Evolutionary conservation across 2,797 vertebrate species (phyloP), one percentile per base, ranked within the genome.

Genomic region (Bothrops alternatus): DNA sequence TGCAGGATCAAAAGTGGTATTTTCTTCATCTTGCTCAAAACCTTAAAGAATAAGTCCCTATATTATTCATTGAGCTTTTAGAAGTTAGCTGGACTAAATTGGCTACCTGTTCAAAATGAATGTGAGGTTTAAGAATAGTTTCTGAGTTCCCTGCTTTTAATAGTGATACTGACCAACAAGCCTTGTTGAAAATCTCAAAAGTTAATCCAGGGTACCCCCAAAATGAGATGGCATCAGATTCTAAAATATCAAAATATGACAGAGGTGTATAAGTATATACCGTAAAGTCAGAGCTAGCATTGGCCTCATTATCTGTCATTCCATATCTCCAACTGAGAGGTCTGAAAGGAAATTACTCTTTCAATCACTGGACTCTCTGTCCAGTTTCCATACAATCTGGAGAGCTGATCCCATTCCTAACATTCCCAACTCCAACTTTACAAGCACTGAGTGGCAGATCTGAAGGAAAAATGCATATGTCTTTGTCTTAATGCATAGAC

Each of bases 1-100:
- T 96, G 91, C 91, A 95, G 94, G 96, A 94, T 69, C 96, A 96
- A 95, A 92, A 26, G 57, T 88, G 57, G 6, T 61, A 42, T 88
- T 86, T 87, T 93, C 57, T 91, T 93, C 86, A 95, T 50, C 69
- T 88, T 69, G 63, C 26, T 92, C 88, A 63, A 92, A 88, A 90
- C 42, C 23, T 92, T 37, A 92, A 92, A 91, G 94, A 78, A 82
- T 92, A 92, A 90, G 69, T 94, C 6, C 85, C 94, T 91, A 95
- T 95, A 47, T 94, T 2, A n/a, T 86, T 87, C 88, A 93, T n/a
- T 92, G 47, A 63, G 37, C 58, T 91, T 93, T 93, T 47, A 61
- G 47, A 91, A 88, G 50, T 42, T 88, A 26, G 47, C 32, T 47
- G 16, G 88, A 47, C 55, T 57, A 60, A 73, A 32, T 65, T 93